phyloP scores from a whole-genome alignment of 2,797 vertebrate species.

The Simalia tracyae region DNA sequence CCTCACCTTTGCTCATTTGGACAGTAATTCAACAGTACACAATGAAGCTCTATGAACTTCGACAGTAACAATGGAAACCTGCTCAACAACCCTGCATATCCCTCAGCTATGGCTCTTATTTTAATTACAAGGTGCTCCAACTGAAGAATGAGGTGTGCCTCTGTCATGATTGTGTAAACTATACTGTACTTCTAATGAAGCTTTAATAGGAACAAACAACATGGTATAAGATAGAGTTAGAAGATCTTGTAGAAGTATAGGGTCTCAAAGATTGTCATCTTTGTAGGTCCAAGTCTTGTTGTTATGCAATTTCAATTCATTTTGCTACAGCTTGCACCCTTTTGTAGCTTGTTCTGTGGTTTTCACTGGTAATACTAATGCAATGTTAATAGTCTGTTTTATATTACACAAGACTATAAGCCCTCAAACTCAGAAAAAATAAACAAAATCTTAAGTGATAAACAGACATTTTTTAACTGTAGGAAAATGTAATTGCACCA shows the following conservation, averaged over 20 bases:
- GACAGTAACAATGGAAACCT: not conserved
- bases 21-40: not conserved
- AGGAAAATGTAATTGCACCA: not conserved
- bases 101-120: not conserved
- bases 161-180: not conserved
- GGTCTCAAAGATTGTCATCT: not conserved
- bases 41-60: not conserved
- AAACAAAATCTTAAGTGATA: not conserved
- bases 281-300: not conserved
- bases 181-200: constrained; percentile 23
- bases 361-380: not conserved
- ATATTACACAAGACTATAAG: not conserved
- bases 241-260: not conserved
- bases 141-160: not conserved
- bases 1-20: not conserved
- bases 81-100: not conserved
- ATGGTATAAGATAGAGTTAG: not conserved
- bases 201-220: constrained; percentile 29
- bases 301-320: not conserved
- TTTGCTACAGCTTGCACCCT: not conserved
- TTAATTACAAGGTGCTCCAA: not conserved
- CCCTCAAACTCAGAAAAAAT: not conserved
- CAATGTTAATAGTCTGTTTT: not conserved
- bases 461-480: not conserved
- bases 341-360: not conserved